These are phyloP conservation scores for Mactromeris polynyma DNA, from an alignment of 2,888 invertebrate species.

Conservation along the genomic window DNA sequence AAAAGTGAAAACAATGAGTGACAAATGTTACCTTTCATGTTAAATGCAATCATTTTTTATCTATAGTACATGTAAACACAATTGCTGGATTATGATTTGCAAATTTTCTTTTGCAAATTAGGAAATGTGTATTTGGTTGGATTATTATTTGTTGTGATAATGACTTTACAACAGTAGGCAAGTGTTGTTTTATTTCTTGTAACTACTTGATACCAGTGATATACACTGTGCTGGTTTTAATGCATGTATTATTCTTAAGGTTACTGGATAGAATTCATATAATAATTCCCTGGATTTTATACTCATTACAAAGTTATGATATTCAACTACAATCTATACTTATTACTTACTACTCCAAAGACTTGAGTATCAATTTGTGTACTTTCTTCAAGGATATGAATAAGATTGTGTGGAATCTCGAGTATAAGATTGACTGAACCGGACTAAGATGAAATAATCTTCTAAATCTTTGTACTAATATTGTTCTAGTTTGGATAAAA, in stretches of 20 bases:
- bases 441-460: conserved; percentile 24
- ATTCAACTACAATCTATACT: not conserved
- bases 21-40: not conserved
- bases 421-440: not conserved
- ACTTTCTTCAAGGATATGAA: not conserved
- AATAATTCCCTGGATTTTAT: not conserved
- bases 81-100: not conserved
- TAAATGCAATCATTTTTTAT: not conserved
- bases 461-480: conserved; percentile 43
- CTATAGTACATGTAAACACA: not conserved
- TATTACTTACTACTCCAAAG: not conserved
- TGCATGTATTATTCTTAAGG: not conserved
- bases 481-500: conserved; percentile 42
- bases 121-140: not conserved
- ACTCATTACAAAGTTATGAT: no score
- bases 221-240: not conserved
- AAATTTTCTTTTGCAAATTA: not conserved
- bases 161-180: not conserved
- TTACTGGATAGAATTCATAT: not conserved
- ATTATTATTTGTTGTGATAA: not conserved
- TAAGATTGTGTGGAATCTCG: not conserved
- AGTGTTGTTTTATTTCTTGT: not conserved
- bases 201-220: no score
- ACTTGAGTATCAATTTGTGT: not conserved
- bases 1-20: not conserved